Base-by-base conservation (phyloP, 2,113 vertebrate genomes). In the Madoqua kirkii region DNA sequence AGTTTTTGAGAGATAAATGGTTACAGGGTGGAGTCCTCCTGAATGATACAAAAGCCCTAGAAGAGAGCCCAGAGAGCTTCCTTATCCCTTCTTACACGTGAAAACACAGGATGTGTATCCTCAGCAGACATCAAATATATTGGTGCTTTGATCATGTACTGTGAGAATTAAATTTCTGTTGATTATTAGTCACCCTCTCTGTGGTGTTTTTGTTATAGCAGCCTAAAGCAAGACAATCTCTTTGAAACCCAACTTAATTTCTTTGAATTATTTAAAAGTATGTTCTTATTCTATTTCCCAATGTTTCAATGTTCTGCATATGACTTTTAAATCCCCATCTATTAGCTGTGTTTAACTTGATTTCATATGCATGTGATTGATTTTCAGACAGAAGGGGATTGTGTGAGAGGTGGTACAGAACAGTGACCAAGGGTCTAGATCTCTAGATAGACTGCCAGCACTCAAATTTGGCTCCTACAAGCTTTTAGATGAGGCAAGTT, bases 241-340 rank as follows among this genome's bases (percentile, higher is more conserved):
- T 64, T 89, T 50, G 45, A 84, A 96, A 93, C 31, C 31, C 25
- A 96, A 33, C 31, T 84, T 31, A 84, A 83, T 81, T 91, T 85
- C 40, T 93, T 82, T 71, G 19, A 64, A 40, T 93, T 48, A 87
- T 52, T 89, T 83, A 67, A 87, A 93, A 78, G 43, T 78, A 48
- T 6, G 6, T 6, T 10, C 8, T 91, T 74, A 57, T 12, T 86
- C 31, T 62, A 23, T 48, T 76, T 74, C 60, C 54, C 50, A 31
- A 5, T 21, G 9, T 76, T 86, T 40, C 33, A 14, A 27, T 1
- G 31, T 87, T 55, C 21, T 81, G 3, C 1, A 45, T 15, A 9
- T 89, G 52, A 82, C 54, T 79, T 87, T 84, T 31, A 91, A 59
- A 92, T 87, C 45, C 6, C 6, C 23, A 60, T 62, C 12, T 59